Evolutionary conservation across 2,888 invertebrate genomes (phyloP).

Genomic region (Sesamia inferens): DNA sequence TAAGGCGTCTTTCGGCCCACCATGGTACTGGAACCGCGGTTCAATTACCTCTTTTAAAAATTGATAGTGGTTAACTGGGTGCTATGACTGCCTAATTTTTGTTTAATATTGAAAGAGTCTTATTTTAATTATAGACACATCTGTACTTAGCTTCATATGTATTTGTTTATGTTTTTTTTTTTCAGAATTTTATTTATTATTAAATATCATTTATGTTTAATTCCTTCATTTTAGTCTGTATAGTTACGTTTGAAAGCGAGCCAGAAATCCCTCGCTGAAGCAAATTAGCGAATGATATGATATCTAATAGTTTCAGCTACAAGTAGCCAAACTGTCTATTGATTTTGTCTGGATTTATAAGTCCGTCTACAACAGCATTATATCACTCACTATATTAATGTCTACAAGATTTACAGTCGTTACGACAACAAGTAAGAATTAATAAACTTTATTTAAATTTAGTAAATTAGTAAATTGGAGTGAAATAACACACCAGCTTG

Average conservation of each 20-base stretch:
- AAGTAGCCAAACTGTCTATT: constrained; percentile 17
- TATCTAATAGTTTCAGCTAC: constrained; percentile 29
- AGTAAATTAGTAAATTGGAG: constrained; percentile 9
- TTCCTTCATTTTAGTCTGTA: constrained; percentile 38
- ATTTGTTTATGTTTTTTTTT: background rate
- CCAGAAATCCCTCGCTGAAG: constrained; percentile 44
- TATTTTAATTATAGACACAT: too few species aligned
- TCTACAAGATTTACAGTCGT: constrained; percentile 10
- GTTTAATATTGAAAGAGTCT: background rate
- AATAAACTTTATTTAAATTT: too few species aligned
- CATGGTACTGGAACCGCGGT: too few species aligned
- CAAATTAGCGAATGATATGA: constrained; percentile 42
- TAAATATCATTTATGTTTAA: constrained; percentile 42
- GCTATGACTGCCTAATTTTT: background rate
- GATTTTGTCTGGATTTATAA: constrained; percentile 30
- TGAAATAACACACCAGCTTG: constrained; percentile 6
- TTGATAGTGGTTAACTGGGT: too few species aligned
- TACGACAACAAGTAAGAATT: background rate
- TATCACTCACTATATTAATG: constrained; percentile 20
- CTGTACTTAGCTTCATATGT: too few species aligned
- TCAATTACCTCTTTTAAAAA: too few species aligned
- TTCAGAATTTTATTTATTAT: constrained; percentile 41
- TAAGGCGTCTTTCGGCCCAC: too few species aligned
- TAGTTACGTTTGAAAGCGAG: constrained; percentile 47
- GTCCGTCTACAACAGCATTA: constrained; percentile 14